phyloP scores from a whole-genome alignment of 2,113 vertebrate genomes.

The Megalops atlanticus region DNA sequence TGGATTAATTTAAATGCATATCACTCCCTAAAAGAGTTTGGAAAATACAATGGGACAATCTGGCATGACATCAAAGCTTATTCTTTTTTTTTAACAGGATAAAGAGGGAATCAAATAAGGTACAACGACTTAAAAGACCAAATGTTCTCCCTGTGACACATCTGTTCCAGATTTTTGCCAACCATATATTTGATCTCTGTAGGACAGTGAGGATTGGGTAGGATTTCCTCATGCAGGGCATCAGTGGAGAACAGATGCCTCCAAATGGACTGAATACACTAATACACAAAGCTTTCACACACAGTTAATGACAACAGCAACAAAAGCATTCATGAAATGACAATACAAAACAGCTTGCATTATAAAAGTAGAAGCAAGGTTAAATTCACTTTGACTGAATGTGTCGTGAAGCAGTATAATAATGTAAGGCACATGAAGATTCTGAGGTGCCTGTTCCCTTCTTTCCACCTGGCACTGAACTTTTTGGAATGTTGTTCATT shows the following conservation, averaged over 20 bases:
- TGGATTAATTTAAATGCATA: background rate
- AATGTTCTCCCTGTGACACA: conserved; percentile 13
- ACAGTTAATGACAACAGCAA: conserved; percentile 53
- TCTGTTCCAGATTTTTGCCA: conserved; percentile 15
- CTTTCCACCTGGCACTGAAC: too few relatives aligned
- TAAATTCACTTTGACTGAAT: too few relatives aligned
- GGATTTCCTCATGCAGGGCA: conserved; percentile 26
- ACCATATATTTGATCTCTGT: background rate
- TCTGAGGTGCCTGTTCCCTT: too few relatives aligned
- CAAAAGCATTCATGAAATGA: too few relatives aligned
- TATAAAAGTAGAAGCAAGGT: too few relatives aligned
- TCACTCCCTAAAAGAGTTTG: background rate
- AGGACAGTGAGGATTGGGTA: conserved; percentile 12
- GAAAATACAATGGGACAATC: background rate
- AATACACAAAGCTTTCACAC: conserved; percentile 51
- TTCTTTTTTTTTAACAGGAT: background rate
- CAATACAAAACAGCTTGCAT: too few relatives aligned
- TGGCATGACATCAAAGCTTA: conserved; percentile 3
- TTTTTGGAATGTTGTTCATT: too few relatives aligned
- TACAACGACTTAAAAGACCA: conserved; percentile 5
- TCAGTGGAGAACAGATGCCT: conserved; percentile 59
- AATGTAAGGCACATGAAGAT: too few relatives aligned
- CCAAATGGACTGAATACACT: conserved; percentile 46
- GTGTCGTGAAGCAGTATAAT: too few relatives aligned
- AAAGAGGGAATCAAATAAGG: conserved; percentile 14